Conservation (phyloP, 1,140 invertebrate genomes). For the Oncopodura yosiiana region DNA sequence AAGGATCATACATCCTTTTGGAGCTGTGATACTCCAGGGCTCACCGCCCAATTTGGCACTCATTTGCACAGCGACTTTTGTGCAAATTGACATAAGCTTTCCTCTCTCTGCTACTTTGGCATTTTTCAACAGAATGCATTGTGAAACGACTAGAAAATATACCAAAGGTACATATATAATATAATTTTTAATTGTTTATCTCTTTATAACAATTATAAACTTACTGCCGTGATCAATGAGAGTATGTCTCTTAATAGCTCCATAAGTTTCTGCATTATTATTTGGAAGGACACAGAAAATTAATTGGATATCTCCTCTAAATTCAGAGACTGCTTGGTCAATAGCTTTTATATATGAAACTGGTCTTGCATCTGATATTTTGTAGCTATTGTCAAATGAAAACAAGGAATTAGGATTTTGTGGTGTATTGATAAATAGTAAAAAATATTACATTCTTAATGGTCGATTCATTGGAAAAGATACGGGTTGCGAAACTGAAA, state of each 20-base stretch:
- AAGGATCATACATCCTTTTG: slow-evolving; percentile 64
- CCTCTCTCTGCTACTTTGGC: background rate
- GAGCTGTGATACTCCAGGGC: slow-evolving; percentile 65
- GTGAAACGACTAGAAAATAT: slow-evolving; percentile 9
- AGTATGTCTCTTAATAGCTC: slow-evolving; percentile 73
- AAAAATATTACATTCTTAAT: slow-evolving; percentile 12
- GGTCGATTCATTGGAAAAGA: slow-evolving; percentile 6
- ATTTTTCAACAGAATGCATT: slow-evolving; percentile 8
- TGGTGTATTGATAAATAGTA: too few species aligned
- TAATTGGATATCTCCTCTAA: slow-evolving; percentile 48
- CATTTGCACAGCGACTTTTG: slow-evolving; percentile 52
- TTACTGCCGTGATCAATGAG: slow-evolving; percentile 50
- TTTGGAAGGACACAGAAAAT: slow-evolving; percentile 57
- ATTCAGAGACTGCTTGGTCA: too few species aligned
- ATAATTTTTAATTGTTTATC: background rate
- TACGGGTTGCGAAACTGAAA: slow-evolving; percentile 5
- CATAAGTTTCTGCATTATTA: slow-evolving; percentile 60
- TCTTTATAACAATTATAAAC: background rate
- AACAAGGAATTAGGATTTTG: too few species aligned
- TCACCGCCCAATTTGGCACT: slow-evolving; percentile 81
- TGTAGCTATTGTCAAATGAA: too few species aligned
- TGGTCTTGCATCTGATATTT: too few species aligned
- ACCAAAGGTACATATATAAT: background rate
- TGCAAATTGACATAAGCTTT: slow-evolving; percentile 9
- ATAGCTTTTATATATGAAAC: too few species aligned